Conservation (phyloP, 53 echinoderm and acorn worm species). For the Luidia sarsii region DNA sequence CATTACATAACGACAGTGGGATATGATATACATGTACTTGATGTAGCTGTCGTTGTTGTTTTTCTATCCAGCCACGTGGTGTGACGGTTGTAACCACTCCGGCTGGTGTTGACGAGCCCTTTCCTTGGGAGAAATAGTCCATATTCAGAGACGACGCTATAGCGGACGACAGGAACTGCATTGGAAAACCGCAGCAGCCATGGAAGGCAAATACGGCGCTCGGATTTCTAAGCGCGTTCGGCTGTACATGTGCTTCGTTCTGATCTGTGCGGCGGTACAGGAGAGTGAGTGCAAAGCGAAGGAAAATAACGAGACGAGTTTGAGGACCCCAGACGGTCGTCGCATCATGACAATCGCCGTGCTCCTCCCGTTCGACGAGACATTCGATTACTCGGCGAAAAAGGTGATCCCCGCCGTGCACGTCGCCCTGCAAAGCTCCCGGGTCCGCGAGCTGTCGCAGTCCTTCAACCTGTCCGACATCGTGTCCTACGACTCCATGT, state of each 20-base stretch:
- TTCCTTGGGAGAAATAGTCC: too few species aligned
- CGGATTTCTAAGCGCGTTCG: background rate
- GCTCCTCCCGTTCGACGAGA: background rate
- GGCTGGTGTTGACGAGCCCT: background rate
- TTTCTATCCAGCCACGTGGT: conserved; percentile 29
- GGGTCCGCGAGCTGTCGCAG: background rate
- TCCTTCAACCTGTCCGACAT: background rate
- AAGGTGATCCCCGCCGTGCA: conserved; percentile 25
- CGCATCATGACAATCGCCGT: conserved; percentile 10
- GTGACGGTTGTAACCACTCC: background rate
- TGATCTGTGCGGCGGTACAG: background rate
- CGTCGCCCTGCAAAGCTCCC: background rate
- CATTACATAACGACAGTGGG: too few species aligned
- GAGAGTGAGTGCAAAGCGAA: background rate
- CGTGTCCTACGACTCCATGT: background rate
- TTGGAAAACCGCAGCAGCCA: background rate
- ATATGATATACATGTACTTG: too few species aligned
- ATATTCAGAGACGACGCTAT: too few species aligned
- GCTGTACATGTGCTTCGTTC: background rate
- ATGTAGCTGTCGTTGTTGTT: conserved; percentile 7
- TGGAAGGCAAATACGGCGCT: background rate
- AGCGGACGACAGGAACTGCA: background rate
- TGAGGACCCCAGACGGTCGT: background rate
- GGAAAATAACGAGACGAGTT: background rate
- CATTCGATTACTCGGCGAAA: conserved; percentile 1